Percentiles rank a stretch among this genome's conserved stretches.
Conservation (phyloP, 2,113 vertebrate species). For the Copsychus sechellarum region DNA sequence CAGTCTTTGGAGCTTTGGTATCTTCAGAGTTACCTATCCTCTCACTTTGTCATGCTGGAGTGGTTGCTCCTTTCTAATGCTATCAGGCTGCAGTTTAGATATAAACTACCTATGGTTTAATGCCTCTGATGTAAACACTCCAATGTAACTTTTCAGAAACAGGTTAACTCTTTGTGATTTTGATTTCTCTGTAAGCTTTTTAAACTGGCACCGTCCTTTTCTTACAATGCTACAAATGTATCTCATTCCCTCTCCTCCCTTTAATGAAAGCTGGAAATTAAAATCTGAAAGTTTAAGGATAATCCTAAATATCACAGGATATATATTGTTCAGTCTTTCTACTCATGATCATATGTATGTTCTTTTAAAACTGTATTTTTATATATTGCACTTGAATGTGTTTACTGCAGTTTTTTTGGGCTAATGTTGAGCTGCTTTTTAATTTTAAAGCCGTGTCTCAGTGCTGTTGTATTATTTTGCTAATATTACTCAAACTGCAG, state of each 20-base stretch:
- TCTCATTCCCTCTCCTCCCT: background rate
- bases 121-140: background rate
- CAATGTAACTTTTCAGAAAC: background rate
- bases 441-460: background rate
- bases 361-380: background rate
- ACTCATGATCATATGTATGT: background rate
- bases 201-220: background rate
- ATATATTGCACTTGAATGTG: background rate
- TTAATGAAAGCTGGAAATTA: background rate
- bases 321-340: background rate
- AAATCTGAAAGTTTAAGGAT: background rate
- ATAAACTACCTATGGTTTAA: background rate
- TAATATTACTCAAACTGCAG: background rate
- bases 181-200: background rate
- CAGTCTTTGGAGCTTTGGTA: background rate
- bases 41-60: background rate
- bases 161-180: background rate
- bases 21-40: background rate
- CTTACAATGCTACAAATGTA: background rate
- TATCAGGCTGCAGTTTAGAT: background rate
- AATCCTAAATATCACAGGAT: background rate
- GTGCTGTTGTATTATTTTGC: background rate
- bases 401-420: background rate
- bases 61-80: background rate
- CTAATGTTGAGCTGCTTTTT: background rate